phyloP scores from a whole-genome alignment of 2,888 invertebrate species.

The Phorcus lineatus region DNA sequence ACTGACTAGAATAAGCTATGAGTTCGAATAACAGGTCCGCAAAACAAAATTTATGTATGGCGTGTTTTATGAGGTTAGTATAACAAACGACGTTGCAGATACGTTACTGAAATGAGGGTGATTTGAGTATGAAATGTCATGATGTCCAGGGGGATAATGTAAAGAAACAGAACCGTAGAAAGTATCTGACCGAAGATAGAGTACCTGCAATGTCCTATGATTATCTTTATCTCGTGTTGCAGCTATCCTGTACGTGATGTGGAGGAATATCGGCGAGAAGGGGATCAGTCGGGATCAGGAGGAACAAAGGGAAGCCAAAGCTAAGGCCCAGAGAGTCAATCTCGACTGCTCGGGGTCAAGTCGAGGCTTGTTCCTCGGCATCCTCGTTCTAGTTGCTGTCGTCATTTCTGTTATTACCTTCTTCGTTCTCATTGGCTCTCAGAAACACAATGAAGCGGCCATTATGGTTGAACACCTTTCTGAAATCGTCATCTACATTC shows the following conservation, averaged over 20 bases:
- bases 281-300: constrained; percentile 31
- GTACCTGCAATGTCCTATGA: neutral
- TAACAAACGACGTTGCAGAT: no score
- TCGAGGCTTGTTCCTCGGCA: constrained; percentile 86
- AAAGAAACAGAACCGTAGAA: no score
- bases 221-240: constrained; percentile 17
- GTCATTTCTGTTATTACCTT: constrained; percentile 88
- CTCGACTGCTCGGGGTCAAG: constrained; percentile 95
- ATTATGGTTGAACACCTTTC: constrained; percentile 94
- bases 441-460: constrained; percentile 87
- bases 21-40: no score
- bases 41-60: no score
- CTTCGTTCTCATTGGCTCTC: constrained; percentile 88
- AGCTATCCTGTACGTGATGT: constrained; percentile 95
- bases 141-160: no score
- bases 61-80: no score
- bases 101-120: no score
- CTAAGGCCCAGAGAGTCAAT: constrained; percentile 38
- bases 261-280: constrained; percentile 84
- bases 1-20: no score
- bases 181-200: no score
- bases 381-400: constrained; percentile 80
- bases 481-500: constrained; percentile 89
- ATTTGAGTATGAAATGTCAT: no score
- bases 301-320: constrained; percentile 37